A percentile compares a stretch with the other conserved stretches of the same genome.
Evolutionary conservation across 2,113 vertebrate genomes (phyloP).

Genomic region (Mastomys coucha): DNA sequence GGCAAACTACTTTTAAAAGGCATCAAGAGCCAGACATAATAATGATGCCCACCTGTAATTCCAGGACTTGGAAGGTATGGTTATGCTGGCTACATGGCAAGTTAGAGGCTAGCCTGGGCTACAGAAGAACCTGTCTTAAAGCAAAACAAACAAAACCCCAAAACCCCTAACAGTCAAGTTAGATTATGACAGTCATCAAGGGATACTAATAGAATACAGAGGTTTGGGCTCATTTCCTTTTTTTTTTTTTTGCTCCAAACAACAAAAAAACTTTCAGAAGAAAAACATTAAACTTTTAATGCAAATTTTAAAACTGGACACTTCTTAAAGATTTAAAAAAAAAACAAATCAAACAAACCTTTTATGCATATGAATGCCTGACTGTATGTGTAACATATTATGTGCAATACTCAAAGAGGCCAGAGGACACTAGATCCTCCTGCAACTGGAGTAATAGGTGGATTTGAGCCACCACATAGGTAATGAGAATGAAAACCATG

Average conservation of each 20-base stretch:
- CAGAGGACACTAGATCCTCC: background rate
- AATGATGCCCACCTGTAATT: background rate
- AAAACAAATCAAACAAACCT: background rate
- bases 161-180: background rate
- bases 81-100: background rate
- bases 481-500: background rate
- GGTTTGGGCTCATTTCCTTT: background rate
- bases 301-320: slow-evolving; percentile 7
- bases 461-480: background rate
- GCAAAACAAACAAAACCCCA: background rate
- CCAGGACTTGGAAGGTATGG: background rate
- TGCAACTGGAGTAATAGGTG: background rate
- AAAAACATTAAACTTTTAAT: background rate
- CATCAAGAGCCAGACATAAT: background rate
- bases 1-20: background rate
- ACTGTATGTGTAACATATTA: background rate
- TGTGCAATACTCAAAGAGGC: background rate
- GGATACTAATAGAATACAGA: background rate
- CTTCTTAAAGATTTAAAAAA: background rate
- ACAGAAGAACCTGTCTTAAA: background rate
- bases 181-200: background rate
- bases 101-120: background rate
- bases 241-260: background rate
- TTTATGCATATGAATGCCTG: background rate
- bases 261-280: background rate